Conservation (phyloP, 2,888 invertebrate species). For the Ptilodon capucinus region DNA sequence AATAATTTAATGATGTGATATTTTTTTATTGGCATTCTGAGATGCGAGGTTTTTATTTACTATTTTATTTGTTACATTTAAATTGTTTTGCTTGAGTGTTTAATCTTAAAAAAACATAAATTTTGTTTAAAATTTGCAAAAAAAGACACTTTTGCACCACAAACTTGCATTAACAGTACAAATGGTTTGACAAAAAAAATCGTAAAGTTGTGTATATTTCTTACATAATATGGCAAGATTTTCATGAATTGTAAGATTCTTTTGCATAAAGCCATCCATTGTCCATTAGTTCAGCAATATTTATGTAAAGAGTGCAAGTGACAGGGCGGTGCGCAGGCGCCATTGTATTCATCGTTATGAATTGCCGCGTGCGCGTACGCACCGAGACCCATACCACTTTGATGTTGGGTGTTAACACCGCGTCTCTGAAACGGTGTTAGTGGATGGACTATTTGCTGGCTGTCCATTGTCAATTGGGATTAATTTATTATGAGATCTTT, state of each 20-base stretch:
- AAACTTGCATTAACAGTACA: too few relatives aligned
- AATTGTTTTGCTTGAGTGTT: not conserved
- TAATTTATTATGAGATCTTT: not conserved
- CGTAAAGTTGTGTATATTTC: too few relatives aligned
- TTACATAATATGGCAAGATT: too few relatives aligned
- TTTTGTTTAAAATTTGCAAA: too few relatives aligned
- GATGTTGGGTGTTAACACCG: slow-evolving; percentile 36
- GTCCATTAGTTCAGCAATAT: slow-evolving; percentile 61
- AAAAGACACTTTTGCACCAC: too few relatives aligned
- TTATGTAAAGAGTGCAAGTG: slow-evolving; percentile 65
- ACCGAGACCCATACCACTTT: slow-evolving; percentile 15
- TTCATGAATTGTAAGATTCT: too few relatives aligned
- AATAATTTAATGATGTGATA: slow-evolving; percentile 1
- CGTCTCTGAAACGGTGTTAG: slow-evolving; percentile 13
- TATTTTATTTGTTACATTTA: not conserved
- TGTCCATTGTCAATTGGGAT: too few relatives aligned
- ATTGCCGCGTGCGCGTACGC: slow-evolving; percentile 41
- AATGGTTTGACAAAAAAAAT: too few relatives aligned
- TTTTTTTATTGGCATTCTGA: slow-evolving; percentile 1
- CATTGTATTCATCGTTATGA: slow-evolving; percentile 67
- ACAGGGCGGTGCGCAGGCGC: slow-evolving; percentile 65
- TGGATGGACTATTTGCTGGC: slow-evolving; percentile 30
- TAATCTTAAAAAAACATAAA: not conserved
- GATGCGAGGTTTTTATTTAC: not conserved
- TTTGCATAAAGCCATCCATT: slow-evolving; percentile 47